phyloP scores from a whole-genome alignment of 2,888 invertebrate species.

The Cephus sareptanus region DNA sequence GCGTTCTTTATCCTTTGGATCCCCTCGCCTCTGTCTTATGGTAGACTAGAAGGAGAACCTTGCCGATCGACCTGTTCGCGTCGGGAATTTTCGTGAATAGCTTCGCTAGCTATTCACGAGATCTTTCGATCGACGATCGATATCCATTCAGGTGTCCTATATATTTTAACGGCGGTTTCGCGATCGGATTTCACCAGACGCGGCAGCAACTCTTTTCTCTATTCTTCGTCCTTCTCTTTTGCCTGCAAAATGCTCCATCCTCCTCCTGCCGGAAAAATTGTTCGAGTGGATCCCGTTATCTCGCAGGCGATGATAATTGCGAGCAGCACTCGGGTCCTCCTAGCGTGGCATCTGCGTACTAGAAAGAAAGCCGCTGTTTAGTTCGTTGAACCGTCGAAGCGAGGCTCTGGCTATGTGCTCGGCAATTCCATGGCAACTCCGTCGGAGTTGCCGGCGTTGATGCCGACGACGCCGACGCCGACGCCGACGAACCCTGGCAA shows the following conservation, averaged over 20 bases:
- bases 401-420: conserved; percentile 13
- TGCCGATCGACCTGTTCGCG: conserved; percentile 13
- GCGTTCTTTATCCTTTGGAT: conserved; percentile 12
- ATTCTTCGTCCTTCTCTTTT: neutral
- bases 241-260: neutral
- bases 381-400: conserved; percentile 60
- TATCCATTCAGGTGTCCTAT: conserved; percentile 6
- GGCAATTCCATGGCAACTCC: conserved; percentile 34
- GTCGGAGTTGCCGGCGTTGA: conserved; percentile 26
- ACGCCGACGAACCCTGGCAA: conserved; percentile 14
- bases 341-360: conserved; percentile 52
- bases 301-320: conserved; percentile 37
- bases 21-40: conserved; percentile 4
- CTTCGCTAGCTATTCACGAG: neutral
- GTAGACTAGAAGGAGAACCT: neutral
- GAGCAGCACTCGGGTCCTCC: conserved; percentile 12
- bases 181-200: neutral
- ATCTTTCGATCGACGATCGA: neutral
- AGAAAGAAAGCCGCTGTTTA: conserved; percentile 41
- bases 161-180: conserved; percentile 13
- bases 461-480: conserved; percentile 20
- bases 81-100: too few species aligned
- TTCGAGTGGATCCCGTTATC: neutral
- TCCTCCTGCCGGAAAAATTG: neutral
- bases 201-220: neutral